Base-by-base conservation (phyloP, 2,888 invertebrate genomes). In the Agonopterix heracliana region DNA sequence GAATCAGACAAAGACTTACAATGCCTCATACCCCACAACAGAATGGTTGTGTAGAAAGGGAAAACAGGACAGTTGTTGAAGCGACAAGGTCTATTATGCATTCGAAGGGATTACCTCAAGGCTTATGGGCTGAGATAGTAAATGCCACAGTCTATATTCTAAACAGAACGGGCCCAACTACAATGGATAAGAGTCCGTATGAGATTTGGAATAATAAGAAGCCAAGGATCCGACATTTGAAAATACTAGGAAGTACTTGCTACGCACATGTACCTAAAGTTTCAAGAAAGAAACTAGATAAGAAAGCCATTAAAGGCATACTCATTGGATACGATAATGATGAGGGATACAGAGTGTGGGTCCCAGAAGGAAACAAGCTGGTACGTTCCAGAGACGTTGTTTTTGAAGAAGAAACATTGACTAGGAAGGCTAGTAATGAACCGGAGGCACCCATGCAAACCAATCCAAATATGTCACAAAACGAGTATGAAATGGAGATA, bases 141-240 rank as follows among this genome's bases (percentile, higher is more conserved):
- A 41, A 47, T 2, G 44, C 46, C 10, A 41, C 46, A 9, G 46
- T 36, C 7, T 49, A 49, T 7, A 44, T 52, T 2, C 9, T 52
- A 26, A 52, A 49, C n/a, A 26, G 48, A 8, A 50, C 50, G 9
- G 46, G 50, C 2, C 50, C 51, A 5, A 35, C 34, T 2, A 14
- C 17, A 9, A 9, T 34, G 12, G 9, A 42, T 11, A 48, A 51
- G 47, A 42, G 45, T 7, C 51, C 51, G 9, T 45, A 46, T 40
- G 51, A 51, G 34, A 8, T 45, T 11, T 51, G 51, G 48, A 17
- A n/a, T n/a, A 10, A 9, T 3, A 51, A 45, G 13, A 51, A 47
- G 26, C 35, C 50, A 2, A 17, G 14, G 11, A 51, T 51, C 9
- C 45, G 40, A 1, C 48, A 51, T 35, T 34, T 52, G 1, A 43